Evolutionary conservation across 1,140 invertebrate species (phyloP), one percentile per base, ranked within the genome.

Genomic region (Lasioglossum albipes): DNA sequence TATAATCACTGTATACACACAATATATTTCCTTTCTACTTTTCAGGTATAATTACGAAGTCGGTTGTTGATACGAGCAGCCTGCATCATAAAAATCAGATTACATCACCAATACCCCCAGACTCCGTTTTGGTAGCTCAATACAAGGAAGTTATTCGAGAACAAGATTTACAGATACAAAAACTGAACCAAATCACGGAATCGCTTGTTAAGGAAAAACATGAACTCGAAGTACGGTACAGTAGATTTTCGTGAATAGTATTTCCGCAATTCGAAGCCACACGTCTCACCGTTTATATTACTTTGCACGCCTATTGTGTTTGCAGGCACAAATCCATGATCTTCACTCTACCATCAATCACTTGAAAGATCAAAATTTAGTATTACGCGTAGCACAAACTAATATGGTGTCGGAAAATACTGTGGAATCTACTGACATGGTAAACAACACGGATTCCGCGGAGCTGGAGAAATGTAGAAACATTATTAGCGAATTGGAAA

Each of bases 71-170:
- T 66, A 90, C 84, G 59, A 92, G 83, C 75, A 91, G 83, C 67
- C 78, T 75, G 3, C 81, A 89, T 66, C 78, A 92, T 62, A 93
- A 91, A 78, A 91, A 92, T 68, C 84, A 90, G 62, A 79, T 88
- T 27, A 80, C 90, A 65, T 84, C 88, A 59, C 81, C 93, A 74
- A 87, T 84, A 64, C 84, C 91, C 62, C 89, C 95, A 20, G 95
- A 95, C 82, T 95, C 95, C 57, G 94, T 94, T 20, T 88, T 96
- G 67, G 93, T 97, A 12, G 89, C 95, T 22, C 96, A 97, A 88
- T 99, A 98, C 92, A 99, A 99, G 94, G 96, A 96, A 80, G 93
- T 99, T 36, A 99, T 98, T 79, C 95, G 97, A 69, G 96, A 98
- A 89, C 97, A 98, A 93, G 97, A 98, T 91, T 94, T 94, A 20